Evolutionary conservation across 2,797 vertebrate genomes (phyloP), one percentile per base, ranked within the genome.

Genomic region (Coregonus ussuriensis): DNA sequence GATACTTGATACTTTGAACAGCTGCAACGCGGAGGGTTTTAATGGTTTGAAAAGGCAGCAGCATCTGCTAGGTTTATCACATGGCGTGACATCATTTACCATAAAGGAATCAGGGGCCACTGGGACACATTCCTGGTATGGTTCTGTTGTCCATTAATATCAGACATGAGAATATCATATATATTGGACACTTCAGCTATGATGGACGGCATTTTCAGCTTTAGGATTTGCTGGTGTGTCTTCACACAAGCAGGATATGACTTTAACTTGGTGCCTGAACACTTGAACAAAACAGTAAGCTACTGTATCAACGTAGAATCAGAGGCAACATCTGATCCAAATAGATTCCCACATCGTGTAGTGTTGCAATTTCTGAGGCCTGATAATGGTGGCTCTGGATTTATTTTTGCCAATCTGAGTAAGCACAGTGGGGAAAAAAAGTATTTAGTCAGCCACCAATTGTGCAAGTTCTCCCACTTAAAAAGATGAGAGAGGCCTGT

Each of bases 41-140:
- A 21, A 66, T 66, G 63, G 63, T 6, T 29, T 66, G 63, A 31
- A 9, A 66, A 66, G 25, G 63, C 63, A 66, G 11, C 29, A 66
- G 63, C 63, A 66, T 66, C 25, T 66, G 63, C 4, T 33, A 7
- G 63, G 21, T 66, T 29, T 66, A 66, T 66, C 63, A 31, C 63
- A 66, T 13, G 41, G 11, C 2, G 41, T 33, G 63, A 66, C 63
- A 66, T 66, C 13, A 66, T 66, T 7, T 13, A 66, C 63, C 41
- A 47, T 47, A 47, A 47, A 47, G 41, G 13, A 33, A 66, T 33
- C 63, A 14, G 21, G 63, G 29, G 63, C 63, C 63, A 6, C 56
- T 59, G 18, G 56, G 56, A 59, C 56, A 59, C 56, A 59, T 59
- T 59, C 56, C n/a, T n/a, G n/a, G 53, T 56, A 18, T 65, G 62